A percentile compares a stretch with the other conserved stretches of the same genome.
phyloP scores from a whole-genome alignment of 2,888 invertebrate species.

The Eupithecia exiguata region DNA sequence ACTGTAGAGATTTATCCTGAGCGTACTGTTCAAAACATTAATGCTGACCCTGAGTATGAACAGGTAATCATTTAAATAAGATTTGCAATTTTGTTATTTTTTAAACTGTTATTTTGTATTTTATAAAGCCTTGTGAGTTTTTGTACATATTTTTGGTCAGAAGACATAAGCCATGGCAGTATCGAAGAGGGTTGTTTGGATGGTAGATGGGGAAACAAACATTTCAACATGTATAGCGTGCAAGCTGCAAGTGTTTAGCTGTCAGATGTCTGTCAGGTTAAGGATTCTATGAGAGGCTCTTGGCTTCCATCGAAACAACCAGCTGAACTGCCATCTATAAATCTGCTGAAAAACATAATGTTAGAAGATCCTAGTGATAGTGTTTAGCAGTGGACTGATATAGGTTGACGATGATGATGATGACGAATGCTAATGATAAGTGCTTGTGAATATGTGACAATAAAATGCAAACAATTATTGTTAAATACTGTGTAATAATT shows the following conservation, averaged over 20 bases:
- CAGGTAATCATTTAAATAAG: conserved; percentile 62
- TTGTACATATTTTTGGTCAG: neutral
- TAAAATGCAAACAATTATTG: neutral
- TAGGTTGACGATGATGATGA: too few species aligned
- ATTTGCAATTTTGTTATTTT: neutral
- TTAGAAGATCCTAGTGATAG: too few species aligned
- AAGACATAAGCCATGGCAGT: neutral
- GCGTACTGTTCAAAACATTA: conserved; percentile 58
- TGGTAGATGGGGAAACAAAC: neutral
- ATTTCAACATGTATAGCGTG: neutral
- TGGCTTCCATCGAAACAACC: neutral
- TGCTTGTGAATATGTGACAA: neutral
- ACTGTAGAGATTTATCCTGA: conserved; percentile 52
- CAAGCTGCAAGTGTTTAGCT: neutral
- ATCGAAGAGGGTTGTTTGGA: neutral
- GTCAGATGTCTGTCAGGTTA: neutral
- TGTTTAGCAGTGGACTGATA: too few species aligned
- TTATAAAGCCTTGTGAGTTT: too few species aligned
- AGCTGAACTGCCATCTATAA: too few species aligned
- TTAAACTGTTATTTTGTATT: neutral
- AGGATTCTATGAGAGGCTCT: neutral
- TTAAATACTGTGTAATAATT: neutral
- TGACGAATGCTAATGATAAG: too few species aligned
- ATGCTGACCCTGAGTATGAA: conserved; percentile 70
- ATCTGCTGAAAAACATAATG: too few species aligned